Evolutionary conservation across 2,888 invertebrate species (phyloP).

Genomic region (Euzophera pinguis): DNA sequence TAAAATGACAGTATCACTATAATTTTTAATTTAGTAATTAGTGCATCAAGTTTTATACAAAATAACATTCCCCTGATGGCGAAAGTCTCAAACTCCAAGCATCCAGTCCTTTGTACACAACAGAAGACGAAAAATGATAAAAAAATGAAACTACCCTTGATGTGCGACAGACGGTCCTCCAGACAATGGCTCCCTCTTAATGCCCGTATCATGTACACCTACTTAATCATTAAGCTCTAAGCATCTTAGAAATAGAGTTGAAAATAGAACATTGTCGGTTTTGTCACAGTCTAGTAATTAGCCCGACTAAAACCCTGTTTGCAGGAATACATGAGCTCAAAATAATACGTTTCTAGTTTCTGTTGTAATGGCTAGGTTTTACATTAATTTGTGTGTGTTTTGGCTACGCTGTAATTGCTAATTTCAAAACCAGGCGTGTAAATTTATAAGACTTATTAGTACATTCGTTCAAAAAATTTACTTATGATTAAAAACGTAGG

Average conservation of each 20-base stretch:
- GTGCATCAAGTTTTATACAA: not conserved
- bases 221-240: constrained; percentile 11
- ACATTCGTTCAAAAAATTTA: too few relatives aligned
- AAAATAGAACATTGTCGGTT: not conserved
- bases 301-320: constrained; percentile 8
- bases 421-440: not conserved
- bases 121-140: constrained; percentile 51
- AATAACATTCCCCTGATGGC: constrained; percentile 15
- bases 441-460: too few relatives aligned
- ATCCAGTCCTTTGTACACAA: constrained; percentile 6
- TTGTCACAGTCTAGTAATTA: constrained; percentile 9
- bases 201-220: constrained; percentile 51
- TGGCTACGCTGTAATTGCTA: not conserved
- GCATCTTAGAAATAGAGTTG: constrained; percentile 1
- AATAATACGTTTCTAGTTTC: constrained; percentile 10
- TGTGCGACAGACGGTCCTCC: constrained; percentile 64
- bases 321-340: not conserved
- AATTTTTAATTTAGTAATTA: not conserved
- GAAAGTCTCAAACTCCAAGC: constrained; percentile 12
- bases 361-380: not conserved
- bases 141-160: constrained; percentile 58
- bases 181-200: constrained; percentile 67
- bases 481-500: too few relatives aligned
- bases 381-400: not conserved
- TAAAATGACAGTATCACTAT: too few relatives aligned